A percentile compares a stretch with the other conserved stretches of the same genome.
Evolutionary conservation across 2,113 vertebrate species (phyloP).

Genomic region (Centropristis striata): DNA sequence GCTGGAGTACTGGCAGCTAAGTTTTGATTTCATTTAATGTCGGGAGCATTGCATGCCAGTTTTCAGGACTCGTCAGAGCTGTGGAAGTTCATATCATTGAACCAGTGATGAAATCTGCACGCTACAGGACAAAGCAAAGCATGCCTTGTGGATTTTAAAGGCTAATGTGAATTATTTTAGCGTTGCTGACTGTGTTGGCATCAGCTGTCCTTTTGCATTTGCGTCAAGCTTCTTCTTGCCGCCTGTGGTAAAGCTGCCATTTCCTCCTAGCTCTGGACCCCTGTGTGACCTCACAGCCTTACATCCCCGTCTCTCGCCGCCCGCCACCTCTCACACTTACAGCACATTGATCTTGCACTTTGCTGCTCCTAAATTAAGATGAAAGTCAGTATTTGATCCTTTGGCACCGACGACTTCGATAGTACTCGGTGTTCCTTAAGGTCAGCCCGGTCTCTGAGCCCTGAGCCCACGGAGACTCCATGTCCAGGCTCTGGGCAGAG

Average conservation of each 20-base stretch:
- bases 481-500: conserved; percentile 42
- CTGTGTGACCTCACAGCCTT: conserved; percentile 41
- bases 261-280: conserved; percentile 15
- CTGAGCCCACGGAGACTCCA: conserved; percentile 36
- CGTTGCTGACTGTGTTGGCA: conserved; percentile 46
- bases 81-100: not conserved
- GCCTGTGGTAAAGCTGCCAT: conserved; percentile 37
- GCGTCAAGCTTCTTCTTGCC: conserved; percentile 1
- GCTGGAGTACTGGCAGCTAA: not conserved
- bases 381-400: conserved; percentile 46
- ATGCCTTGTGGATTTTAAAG: conserved; percentile 34
- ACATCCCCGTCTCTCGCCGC: not conserved
- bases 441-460: conserved; percentile 32
- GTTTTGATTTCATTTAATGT: not conserved
- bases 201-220: conserved; percentile 49
- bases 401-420: conserved; percentile 22
- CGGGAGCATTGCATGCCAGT: not conserved
- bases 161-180: conserved; percentile 57
- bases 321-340: conserved; percentile 6
- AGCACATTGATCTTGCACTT: conserved; percentile 31
- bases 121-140: conserved; percentile 13
- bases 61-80: conserved; percentile 2
- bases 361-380: conserved; percentile 28
- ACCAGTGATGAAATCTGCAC: not conserved
- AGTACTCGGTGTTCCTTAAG: conserved; percentile 33